These are phyloP conservation scores for Bombyx mori DNA, from an alignment of 1,140 invertebrate genomes.

Conservation along the genomic window DNA sequence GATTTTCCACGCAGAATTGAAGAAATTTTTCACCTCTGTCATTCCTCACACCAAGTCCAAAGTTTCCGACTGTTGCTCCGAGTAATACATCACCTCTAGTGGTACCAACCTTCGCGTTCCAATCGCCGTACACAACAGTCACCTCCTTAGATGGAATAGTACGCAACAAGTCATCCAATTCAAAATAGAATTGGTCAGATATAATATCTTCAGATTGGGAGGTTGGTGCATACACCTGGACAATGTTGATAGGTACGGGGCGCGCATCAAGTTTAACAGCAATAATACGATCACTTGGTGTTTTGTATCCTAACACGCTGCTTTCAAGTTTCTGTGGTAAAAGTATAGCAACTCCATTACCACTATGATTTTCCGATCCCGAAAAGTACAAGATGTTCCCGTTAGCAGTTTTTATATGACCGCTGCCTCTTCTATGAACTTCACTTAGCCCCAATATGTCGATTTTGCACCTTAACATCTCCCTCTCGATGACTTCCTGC, in stretches of 20 bases:
- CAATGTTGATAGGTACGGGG: not conserved
- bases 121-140: not conserved
- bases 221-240: not conserved
- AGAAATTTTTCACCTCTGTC: slow-evolving; percentile 15
- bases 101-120: not conserved
- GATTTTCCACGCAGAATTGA: slow-evolving; percentile 16
- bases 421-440: slow-evolving; percentile 3
- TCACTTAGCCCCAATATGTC: slow-evolving; percentile 8
- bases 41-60: slow-evolving; percentile 15
- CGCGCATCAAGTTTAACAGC: not conserved
- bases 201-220: not conserved
- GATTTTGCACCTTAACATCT: slow-evolving; percentile 4
- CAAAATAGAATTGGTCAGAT: not conserved
- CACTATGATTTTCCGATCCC: not conserved
- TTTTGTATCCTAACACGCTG: not conserved
- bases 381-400: slow-evolving; percentile 4
- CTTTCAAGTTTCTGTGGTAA: not conserved
- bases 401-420: slow-evolving; percentile 5
- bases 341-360: not conserved
- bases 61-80: slow-evolving; percentile 3
- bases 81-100: not conserved
- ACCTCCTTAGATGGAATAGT: slow-evolving; percentile 1
- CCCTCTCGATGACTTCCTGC: slow-evolving; percentile 1
- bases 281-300: not conserved
- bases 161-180: not conserved